These are phyloP conservation scores for Amphibalanus amphitrite DNA, from an alignment of 1,140 invertebrate species.

Conservation along the genomic window DNA sequence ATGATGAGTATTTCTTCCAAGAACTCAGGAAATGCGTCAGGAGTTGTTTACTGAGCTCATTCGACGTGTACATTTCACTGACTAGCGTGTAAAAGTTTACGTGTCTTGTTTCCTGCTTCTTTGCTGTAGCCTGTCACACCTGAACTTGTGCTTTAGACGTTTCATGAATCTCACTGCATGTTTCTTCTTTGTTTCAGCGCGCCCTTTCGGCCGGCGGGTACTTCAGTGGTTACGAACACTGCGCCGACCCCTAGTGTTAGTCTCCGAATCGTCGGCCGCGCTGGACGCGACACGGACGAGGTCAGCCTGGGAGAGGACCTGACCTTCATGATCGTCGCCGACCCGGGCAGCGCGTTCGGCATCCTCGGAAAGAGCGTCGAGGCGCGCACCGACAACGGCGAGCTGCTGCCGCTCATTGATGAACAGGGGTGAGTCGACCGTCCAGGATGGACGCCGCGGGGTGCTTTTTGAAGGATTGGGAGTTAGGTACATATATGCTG, in stretches of 20 bases:
- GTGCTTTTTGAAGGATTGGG: background rate
- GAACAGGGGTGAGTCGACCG: too few relatives aligned
- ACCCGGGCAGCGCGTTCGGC: conserved; percentile 29
- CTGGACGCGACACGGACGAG: conserved; percentile 29
- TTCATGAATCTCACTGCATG: background rate
- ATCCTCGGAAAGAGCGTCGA: conserved; percentile 35
- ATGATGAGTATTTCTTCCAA: too few relatives aligned
- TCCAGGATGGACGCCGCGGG: conserved; percentile 17
- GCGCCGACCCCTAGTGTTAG: conserved; percentile 33
- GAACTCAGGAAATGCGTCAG: too few relatives aligned
- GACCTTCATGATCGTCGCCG: conserved; percentile 31
- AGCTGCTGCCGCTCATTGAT: conserved; percentile 32
- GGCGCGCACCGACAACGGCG: conserved; percentile 33
- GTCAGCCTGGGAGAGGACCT: conserved; percentile 33
- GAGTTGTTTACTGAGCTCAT: too few relatives aligned
- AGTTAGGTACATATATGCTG: background rate
- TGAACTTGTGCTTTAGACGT: too few relatives aligned
- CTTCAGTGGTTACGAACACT: conserved; percentile 32
- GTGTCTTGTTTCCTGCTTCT: too few relatives aligned
- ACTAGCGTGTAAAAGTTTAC: too few relatives aligned
- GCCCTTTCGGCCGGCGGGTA: conserved; percentile 23
- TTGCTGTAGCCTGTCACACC: too few relatives aligned
- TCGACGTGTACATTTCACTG: too few relatives aligned
- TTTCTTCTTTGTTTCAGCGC: background rate
- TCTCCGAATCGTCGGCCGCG: conserved; percentile 30